These are phyloP conservation scores for Catonia carolina DNA, from an alignment of 2,888 invertebrate genomes.

Conservation along the genomic window DNA sequence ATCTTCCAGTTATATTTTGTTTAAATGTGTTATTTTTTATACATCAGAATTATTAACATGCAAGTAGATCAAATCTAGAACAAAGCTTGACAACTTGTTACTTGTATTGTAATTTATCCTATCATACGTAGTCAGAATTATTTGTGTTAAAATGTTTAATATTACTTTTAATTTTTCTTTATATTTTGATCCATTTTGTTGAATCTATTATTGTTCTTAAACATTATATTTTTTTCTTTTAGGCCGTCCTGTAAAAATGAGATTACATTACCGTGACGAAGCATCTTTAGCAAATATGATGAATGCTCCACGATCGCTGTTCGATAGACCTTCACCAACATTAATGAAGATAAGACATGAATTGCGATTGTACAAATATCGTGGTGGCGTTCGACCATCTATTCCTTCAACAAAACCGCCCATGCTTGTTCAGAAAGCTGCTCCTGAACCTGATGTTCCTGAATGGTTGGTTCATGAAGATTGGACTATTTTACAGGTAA, in stretches of 20 bases:
- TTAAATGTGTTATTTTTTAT: too few species aligned
- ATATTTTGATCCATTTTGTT: too few species aligned
- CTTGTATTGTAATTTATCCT: too few species aligned
- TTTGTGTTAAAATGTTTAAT: not conserved
- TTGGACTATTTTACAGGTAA: constrained; percentile 76
- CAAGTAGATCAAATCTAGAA: too few species aligned
- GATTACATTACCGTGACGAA: constrained; percentile 50
- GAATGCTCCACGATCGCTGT: constrained; percentile 71
- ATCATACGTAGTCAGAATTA: too few species aligned
- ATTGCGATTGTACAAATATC: constrained; percentile 65
- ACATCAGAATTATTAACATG: too few species aligned
- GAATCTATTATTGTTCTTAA: too few species aligned
- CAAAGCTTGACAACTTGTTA: too few species aligned
- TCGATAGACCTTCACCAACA: constrained; percentile 70
- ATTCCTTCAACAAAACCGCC: constrained; percentile 49
- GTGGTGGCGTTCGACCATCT: constrained; percentile 47
- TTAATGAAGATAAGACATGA: constrained; percentile 70
- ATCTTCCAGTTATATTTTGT: too few species aligned
- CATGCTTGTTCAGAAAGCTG: constrained; percentile 7
- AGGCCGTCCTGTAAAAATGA: constrained; percentile 32
- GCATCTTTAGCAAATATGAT: constrained; percentile 58
- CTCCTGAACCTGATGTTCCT: constrained; percentile 47
- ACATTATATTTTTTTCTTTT: constrained; percentile 4
- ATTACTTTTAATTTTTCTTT: too few species aligned
- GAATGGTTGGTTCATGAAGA: constrained; percentile 93